Conservation (phyloP, 2,797 vertebrate species). For the Argentina silus region DNA sequence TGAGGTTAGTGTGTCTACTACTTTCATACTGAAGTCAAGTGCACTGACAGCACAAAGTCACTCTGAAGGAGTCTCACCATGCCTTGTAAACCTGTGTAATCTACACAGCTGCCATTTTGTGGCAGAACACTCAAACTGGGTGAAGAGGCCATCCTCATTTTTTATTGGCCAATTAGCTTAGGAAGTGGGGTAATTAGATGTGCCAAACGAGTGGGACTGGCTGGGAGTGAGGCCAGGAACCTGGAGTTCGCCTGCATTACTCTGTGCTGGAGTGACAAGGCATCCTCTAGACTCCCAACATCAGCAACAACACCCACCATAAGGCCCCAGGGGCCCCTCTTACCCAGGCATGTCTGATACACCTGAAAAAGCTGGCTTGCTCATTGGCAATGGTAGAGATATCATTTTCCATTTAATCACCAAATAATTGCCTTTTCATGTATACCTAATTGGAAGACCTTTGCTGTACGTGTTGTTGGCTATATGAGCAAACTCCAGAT, state of each 20-base stretch:
- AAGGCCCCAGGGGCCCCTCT: not conserved
- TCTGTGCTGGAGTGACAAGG: not conserved
- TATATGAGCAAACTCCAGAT: conserved; percentile 26
- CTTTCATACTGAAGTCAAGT: conserved; percentile 47
- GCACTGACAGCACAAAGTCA: conserved; percentile 44
- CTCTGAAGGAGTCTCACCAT: conserved; percentile 63
- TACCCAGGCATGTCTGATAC: not conserved
- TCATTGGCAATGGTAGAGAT: not conserved
- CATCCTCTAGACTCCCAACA: not conserved
- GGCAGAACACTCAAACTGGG: conserved; percentile 67
- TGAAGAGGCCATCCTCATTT: conserved; percentile 77
- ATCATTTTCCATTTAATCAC: conserved; percentile 1
- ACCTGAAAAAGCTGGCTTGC: not conserved
- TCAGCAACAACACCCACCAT: not conserved
- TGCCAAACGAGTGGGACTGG: conserved; percentile 43
- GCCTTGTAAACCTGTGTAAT: conserved; percentile 70
- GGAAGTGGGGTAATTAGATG: conserved; percentile 71
- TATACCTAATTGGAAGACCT: conserved; percentile 20
- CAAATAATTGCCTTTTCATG: conserved; percentile 25
- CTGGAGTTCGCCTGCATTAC: conserved; percentile 55
- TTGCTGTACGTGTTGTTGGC: conserved; percentile 7
- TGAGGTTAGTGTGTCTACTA: not conserved
- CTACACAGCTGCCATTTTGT: conserved; percentile 66
- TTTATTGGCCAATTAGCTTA: conserved; percentile 77
- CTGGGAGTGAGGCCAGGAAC: conserved; percentile 74